Conservation (phyloP, 2,113 vertebrate species). For the Phasianus colchicus region DNA sequence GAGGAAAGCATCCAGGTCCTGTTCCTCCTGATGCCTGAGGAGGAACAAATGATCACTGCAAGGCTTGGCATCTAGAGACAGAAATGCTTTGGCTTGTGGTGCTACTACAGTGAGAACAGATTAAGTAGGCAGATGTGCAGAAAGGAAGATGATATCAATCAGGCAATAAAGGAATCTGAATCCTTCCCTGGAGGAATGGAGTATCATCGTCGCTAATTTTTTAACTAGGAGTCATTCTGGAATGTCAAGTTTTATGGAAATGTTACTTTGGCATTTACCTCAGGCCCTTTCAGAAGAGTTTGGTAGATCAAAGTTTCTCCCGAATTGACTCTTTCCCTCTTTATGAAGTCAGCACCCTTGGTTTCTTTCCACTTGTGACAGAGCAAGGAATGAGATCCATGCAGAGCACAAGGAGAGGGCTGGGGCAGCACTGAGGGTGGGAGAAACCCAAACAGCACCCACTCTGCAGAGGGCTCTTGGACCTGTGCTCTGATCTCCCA, state of each 20-base stretch:
- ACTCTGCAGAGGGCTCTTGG: not conserved
- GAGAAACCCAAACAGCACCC: not conserved
- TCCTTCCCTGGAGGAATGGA: not conserved
- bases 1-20: not conserved
- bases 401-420: not conserved
- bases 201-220: not conserved
- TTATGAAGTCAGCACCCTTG: not conserved
- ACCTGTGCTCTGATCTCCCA: not conserved
- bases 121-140: not conserved
- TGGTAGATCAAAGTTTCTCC: not conserved
- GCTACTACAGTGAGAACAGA: not conserved
- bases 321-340: not conserved
- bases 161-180: not conserved
- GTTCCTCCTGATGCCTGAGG: not conserved
- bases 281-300: not conserved
- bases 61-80: not conserved
- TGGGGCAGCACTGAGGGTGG: not conserved
- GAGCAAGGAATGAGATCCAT: not conserved
- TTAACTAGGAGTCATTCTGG: not conserved
- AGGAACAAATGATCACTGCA: conserved; percentile 8
- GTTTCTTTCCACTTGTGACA: not conserved
- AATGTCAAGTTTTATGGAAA: not conserved
- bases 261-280: not conserved
- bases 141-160: not conserved
- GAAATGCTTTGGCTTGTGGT: not conserved